Evolutionary conservation across 2,888 invertebrate genomes (phyloP), one percentile per base, ranked within the genome.

Genomic region (Ichneumon xanthorius): DNA sequence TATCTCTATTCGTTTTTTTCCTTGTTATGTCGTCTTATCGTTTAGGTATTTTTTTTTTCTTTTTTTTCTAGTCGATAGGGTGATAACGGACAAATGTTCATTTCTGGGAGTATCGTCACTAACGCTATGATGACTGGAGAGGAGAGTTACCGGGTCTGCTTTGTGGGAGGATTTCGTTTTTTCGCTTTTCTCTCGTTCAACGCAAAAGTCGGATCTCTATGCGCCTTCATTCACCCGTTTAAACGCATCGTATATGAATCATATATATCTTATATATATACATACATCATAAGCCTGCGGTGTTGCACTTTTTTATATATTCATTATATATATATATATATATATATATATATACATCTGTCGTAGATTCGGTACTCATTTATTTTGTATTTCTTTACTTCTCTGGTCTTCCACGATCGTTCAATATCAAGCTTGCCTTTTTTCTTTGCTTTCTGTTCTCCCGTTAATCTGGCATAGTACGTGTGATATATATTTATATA

Each of bases 1-100:
- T 93, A 92, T 90, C 89, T 92, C 92, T 92, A 92, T 92, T 91
- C 90, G 91, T 91, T 92, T 88, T 80, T 79, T 80, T 76, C 86
- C 90, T 88, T 86, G 88, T 89, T 82, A 87, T 87, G 80, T 86
- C 83, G 82, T 85, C 80, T 84, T 84, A 80, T 85, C 33, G 72
- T 76, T 73, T 71, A 80, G 30, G 33, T 63, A 26, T 61, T 30
- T 30, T 76, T 68, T 75, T 75, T 78, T 65, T 30, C 48, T 48
- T 80, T 81, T 70, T 75, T 76, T 84, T 85, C 86, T 82, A 86
- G 67, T 83, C 75, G 82, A 87, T 89, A 89, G 88, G 86, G 84
- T 86, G 73, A 80, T 82, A 82, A 77, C 67, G 82, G 80, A 82
- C 72, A 80, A 85, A 82, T 82, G 80, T 82, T 85, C 86, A 77